These are phyloP conservation scores for Gordius sp. DNA, from an alignment of 2,888 invertebrate species.

Conservation along the genomic window DNA sequence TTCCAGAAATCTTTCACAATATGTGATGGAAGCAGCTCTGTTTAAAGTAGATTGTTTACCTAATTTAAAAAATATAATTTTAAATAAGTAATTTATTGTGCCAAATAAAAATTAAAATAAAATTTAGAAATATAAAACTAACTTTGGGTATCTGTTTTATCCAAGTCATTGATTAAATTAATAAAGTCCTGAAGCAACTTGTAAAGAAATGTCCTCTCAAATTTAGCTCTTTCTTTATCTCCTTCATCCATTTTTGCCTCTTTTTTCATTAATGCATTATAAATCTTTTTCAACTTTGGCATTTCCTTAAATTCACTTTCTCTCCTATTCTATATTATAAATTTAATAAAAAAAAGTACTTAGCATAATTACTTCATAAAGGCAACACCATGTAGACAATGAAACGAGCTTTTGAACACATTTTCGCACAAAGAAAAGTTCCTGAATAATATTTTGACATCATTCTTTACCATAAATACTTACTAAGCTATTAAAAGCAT, in stretches of 20 bases:
- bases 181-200: slow-evolving; percentile 57
- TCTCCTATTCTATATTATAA: slow-evolving; percentile 38
- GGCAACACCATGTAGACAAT: too few species aligned
- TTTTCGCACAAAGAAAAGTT: too few species aligned
- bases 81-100: too few species aligned
- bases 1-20: slow-evolving; percentile 81
- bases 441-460: too few species aligned
- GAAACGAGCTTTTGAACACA: too few species aligned
- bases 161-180: neutral
- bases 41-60: too few species aligned
- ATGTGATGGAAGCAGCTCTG: slow-evolving; percentile 28
- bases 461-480: too few species aligned
- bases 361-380: too few species aligned
- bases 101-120: too few species aligned
- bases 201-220: slow-evolving; percentile 62
- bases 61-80: too few species aligned
- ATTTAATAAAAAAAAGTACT: slow-evolving; percentile 18
- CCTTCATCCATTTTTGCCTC: slow-evolving; percentile 31
- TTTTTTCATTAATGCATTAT: slow-evolving; percentile 60
- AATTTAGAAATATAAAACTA: too few species aligned
- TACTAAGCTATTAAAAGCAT: too few species aligned
- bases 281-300: slow-evolving; percentile 69
- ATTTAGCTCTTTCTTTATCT: slow-evolving; percentile 33
- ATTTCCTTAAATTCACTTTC: slow-evolving; percentile 57
- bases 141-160: neutral